phyloP scores from a whole-genome alignment of 2,797 vertebrate species.

The Buceros bicornis region DNA sequence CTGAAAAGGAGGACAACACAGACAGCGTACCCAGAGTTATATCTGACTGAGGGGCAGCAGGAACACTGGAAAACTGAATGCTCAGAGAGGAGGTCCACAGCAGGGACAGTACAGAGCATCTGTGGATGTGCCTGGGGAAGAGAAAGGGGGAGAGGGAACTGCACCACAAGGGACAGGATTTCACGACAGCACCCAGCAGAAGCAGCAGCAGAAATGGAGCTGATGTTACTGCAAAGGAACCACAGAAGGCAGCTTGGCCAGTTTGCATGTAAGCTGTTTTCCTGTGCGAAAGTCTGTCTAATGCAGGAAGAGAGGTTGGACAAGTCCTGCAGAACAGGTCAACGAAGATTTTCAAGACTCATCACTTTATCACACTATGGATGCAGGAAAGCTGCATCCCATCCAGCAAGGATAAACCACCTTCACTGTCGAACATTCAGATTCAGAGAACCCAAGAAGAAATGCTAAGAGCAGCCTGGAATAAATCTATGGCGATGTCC shows the following conservation, averaged over 20 bases:
- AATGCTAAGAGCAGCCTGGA: neutral
- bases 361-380: neutral
- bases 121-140: neutral
- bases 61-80: neutral
- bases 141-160: neutral
- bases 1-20: neutral
- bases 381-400: neutral
- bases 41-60: neutral
- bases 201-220: neutral
- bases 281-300: neutral
- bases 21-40: neutral
- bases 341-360: neutral
- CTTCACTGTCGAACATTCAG: neutral
- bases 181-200: neutral
- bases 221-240: neutral
- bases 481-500: neutral
- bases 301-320: neutral
- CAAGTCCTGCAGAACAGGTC: neutral
- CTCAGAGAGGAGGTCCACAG: neutral
- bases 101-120: fast-evolving
- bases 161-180: neutral
- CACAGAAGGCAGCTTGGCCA: neutral
- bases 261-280: neutral
- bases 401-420: neutral
- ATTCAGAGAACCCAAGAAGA: neutral